Base-by-base conservation (phyloP, 2,113 vertebrate genomes). In the Ammodytes marinus region DNA sequence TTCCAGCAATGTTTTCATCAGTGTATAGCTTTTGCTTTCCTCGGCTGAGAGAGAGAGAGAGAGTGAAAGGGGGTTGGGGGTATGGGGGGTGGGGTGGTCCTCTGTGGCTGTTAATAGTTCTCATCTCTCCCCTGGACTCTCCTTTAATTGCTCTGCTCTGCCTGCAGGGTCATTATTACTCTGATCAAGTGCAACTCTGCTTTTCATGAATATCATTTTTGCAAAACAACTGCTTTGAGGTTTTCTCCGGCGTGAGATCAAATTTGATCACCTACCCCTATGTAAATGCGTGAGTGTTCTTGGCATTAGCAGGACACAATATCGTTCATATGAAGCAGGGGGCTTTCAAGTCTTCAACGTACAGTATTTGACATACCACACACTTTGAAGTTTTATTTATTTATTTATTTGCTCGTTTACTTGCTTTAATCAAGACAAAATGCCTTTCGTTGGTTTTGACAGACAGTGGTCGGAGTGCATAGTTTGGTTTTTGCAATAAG, bases 31-130 rank as follows among this genome's bases (percentile, higher is more conserved):
- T 27, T 79, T 47, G 39, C 84, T 68, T 82, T 72, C 66, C 70
- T 77, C 45, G 19, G 59, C 78, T 71, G 85, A 83, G 80, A 72
- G 80, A 74, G 61, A 74, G 61, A 63, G 80, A 69, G 27, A 74
- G 80, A 86, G 80, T 43, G 79, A 85, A 59, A 77, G 27, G 2
- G 27, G 27, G 27, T 27, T 27, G 27, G 27, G 27, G 27, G 27
- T 27, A 27, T 3, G 7, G 42, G 49, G 88, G 67, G 76, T 66
- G 86, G 65, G 83, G 59, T 65, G 85, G 84, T 92, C 91, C 91
- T 94, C 89, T 89, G 91, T 92, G 92, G 86, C 88, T 92, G 74
- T 84, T 94, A 93, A 94, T 92, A 91, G 90, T 92, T 91, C 88
- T 93, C 90, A 88, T 91, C 87, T 92, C 91, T 94, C 90, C 92